A percentile compares a stretch with the other conserved stretches of the same genome.
phyloP scores from a whole-genome alignment of 2,888 invertebrate genomes.

The Neoascia interrupta region DNA sequence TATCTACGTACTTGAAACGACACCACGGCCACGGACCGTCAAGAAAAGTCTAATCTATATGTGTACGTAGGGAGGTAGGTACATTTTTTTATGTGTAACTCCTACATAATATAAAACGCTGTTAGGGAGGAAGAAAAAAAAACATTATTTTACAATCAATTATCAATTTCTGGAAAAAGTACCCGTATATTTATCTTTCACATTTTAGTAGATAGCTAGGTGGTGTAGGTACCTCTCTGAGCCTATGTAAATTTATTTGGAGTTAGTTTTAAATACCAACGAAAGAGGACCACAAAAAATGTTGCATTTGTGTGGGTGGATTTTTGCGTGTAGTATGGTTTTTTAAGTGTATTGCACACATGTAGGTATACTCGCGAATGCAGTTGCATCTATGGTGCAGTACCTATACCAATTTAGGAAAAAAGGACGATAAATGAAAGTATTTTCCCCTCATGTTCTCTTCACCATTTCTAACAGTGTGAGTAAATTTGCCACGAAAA shows the following conservation, averaged over 20 bases:
- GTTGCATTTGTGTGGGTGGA: neutral
- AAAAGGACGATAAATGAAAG: neutral
- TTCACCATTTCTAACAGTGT: conserved; percentile 5
- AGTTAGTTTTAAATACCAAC: too few species aligned
- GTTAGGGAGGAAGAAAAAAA: too few species aligned
- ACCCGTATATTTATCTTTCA: neutral
- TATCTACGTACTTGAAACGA: too few species aligned
- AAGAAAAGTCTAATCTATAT: conserved; percentile 18
- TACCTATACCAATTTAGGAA: conserved; percentile 6
- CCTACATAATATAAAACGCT: too few species aligned
- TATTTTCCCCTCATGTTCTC: neutral
- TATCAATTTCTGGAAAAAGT: too few species aligned
- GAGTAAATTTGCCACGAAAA: conserved; percentile 12
- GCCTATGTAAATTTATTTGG: too few species aligned
- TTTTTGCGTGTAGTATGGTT: neutral
- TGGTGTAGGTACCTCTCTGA: too few species aligned
- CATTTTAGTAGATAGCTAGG: conserved; percentile 20
- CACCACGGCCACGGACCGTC: too few species aligned
- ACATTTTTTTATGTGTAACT: neutral
- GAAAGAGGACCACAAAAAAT: too few species aligned
- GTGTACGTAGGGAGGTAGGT: neutral
- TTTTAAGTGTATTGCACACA: conserved; percentile 24
- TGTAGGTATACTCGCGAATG: too few species aligned
- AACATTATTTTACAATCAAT: too few species aligned
- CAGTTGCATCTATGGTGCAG: conserved; percentile 11